Evolutionary conservation across 2,888 invertebrate genomes (phyloP), one percentile per base, ranked within the genome.

Genomic region (Amblyteles armatorius): DNA sequence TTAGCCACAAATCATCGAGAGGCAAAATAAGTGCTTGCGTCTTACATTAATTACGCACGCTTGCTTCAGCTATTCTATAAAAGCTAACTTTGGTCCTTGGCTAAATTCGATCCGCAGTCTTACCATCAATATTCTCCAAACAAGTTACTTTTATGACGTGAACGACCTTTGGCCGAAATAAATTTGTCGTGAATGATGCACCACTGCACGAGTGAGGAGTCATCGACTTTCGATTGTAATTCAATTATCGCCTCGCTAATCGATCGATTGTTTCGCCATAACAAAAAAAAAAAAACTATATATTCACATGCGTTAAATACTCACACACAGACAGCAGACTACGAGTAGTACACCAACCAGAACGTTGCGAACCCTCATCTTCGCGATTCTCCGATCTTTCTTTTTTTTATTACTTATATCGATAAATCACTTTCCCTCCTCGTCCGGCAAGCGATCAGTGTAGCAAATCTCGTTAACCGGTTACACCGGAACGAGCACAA

Each of bases 241-340:
- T 22, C 7, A 19, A 9, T 19, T 55, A 55, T 55, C 55, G 19
- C 19, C 22, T 22, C 55, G n/a, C 22, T 2, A 7, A 55, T n/a
- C 16, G 50, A 48, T 19, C 57, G 22, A 63, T 33, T 36, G 52
- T 33, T 50, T 16, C 22, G 7, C 40, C 40, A 22, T 6, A 50
- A 36, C 52, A 19, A 19, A 68, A 68, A 44, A 13, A 19, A 55
- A n/a, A 13, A 55, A 50, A 50, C 52, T 80, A 74, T n/a, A 40
- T 55, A 89, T 90, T 90, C 71, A 91, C 91, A 52, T 19, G 72
- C 16, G 44, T 78, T 16, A 4, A 4, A 48, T 67, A 89, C 91
- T 91, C 72, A 91, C 91, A 50, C 85, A 85, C 26, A 88, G 73
- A 52, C 87, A 90, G 78, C 86, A 79, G 65, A 86, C 26, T 6